phyloP scores from a whole-genome alignment of 1,140 invertebrate genomes.

The Gryon sp. region DNA sequence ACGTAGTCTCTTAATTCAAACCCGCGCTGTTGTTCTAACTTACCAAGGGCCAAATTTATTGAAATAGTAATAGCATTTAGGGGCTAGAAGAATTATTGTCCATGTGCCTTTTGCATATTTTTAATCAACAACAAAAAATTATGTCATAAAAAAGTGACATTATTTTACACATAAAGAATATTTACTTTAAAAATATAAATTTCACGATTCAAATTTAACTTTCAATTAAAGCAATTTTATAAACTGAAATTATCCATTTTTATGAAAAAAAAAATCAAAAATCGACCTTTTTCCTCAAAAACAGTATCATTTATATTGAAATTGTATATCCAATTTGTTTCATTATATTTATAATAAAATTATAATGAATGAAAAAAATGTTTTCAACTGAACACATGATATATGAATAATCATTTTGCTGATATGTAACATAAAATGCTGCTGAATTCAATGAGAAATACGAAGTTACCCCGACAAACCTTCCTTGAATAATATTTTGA shows the following conservation, averaged over 20 bases:
- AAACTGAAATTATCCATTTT: too few relatives aligned
- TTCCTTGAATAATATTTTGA: constrained; percentile 77
- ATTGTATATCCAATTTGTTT: too few relatives aligned
- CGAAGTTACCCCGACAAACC: constrained; percentile 65
- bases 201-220: too few relatives aligned
- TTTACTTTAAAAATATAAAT: too few relatives aligned
- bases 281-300: too few relatives aligned
- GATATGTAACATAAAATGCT: constrained; percentile 33
- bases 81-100: constrained; percentile 61
- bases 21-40: constrained; percentile 68
- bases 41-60: constrained; percentile 66
- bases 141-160: too few relatives aligned
- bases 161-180: too few relatives aligned
- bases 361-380: too few relatives aligned
- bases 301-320: too few relatives aligned
- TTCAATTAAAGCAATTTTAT: too few relatives aligned
- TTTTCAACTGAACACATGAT: not conserved
- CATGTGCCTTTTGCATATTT: constrained; percentile 40
- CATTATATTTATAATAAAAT: too few relatives aligned
- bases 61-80: constrained; percentile 65
- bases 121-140: constrained; percentile 37
- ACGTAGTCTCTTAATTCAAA: constrained; percentile 70
- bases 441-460: constrained; percentile 47
- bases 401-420: constrained; percentile 21
- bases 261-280: too few relatives aligned